Conservation (phyloP, 2,797 vertebrate species). For the Falco concolor region DNA sequence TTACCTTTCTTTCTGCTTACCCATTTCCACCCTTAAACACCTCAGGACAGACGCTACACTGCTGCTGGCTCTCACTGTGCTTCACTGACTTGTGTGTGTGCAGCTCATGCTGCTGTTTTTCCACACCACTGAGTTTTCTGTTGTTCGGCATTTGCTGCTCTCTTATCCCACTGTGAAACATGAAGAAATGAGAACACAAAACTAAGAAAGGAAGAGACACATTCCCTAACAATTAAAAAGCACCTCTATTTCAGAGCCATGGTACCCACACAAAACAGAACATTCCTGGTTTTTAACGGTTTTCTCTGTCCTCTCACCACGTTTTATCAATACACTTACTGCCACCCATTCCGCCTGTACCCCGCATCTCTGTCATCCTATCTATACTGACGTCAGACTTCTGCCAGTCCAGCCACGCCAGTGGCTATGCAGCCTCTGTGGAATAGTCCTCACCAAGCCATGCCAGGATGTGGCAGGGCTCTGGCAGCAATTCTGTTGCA, state of each 20-base stretch:
- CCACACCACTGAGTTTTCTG: neutral
- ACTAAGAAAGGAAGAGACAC: neutral
- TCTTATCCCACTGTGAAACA: neutral
- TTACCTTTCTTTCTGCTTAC: neutral
- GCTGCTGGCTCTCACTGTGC: neutral
- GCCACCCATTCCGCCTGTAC: accelerated
- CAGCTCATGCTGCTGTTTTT: neutral
- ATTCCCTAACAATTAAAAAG: neutral
- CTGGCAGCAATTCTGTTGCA: neutral
- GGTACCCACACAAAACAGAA: neutral
- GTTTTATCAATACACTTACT: neutral
- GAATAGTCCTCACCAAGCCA: neutral
- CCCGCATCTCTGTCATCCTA: neutral
- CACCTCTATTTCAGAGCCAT: neutral
- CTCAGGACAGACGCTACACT: neutral
- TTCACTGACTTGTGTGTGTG: neutral
- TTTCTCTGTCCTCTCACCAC: neutral
- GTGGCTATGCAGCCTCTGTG: neutral
- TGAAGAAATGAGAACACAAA: neutral
- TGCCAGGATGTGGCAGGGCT: neutral
- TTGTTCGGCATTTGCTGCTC: neutral
- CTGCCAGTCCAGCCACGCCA: neutral
- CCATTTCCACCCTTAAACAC: neutral
- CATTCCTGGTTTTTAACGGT: neutral
- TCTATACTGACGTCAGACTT: neutral